Evolutionary conservation across 35 echinoderm and acorn worm species (phyloP).

Genomic region (Ophioderma brevispina): DNA sequence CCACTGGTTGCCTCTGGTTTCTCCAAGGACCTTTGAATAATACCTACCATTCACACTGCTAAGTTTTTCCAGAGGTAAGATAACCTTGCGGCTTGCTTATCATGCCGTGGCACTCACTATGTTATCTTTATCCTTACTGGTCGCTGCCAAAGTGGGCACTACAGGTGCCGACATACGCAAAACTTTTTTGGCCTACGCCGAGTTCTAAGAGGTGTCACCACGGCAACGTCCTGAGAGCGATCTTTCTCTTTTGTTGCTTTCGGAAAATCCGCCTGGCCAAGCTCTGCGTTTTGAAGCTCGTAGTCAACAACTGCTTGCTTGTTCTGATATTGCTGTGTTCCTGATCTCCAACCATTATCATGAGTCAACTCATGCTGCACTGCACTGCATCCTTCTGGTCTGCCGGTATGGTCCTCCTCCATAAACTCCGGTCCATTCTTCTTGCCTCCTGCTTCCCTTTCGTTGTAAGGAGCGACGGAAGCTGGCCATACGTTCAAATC

Average conservation of each 20-base stretch:
- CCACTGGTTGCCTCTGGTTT: too few relatives aligned
- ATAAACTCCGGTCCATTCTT: slow-evolving; percentile 45
- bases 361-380: neutral
- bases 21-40: too few relatives aligned
- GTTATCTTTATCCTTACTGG: neutral
- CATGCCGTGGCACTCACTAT: neutral
- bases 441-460: slow-evolving; percentile 36
- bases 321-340: slow-evolving; percentile 14
- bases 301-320: slow-evolving; percentile 37
- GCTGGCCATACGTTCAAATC: slow-evolving; percentile 85
- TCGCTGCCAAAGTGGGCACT: neutral
- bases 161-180: slow-evolving; percentile 12
- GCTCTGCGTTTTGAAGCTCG: slow-evolving; percentile 67
- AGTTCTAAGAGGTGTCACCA: slow-evolving; percentile 59
- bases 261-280: slow-evolving; percentile 53
- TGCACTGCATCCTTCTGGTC: slow-evolving; percentile 42
- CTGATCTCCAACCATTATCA: slow-evolving; percentile 3
- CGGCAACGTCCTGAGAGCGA: slow-evolving; percentile 35
- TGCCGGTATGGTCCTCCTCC: slow-evolving; percentile 72
- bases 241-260: slow-evolving; percentile 45
- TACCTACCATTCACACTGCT: neutral
- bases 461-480: slow-evolving; percentile 67
- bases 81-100: neutral
- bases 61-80: neutral
- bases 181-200: slow-evolving; percentile 16